These are phyloP conservation scores for Lampropteryx suffumata DNA, from an alignment of 2,888 invertebrate species.

Conservation along the genomic window DNA sequence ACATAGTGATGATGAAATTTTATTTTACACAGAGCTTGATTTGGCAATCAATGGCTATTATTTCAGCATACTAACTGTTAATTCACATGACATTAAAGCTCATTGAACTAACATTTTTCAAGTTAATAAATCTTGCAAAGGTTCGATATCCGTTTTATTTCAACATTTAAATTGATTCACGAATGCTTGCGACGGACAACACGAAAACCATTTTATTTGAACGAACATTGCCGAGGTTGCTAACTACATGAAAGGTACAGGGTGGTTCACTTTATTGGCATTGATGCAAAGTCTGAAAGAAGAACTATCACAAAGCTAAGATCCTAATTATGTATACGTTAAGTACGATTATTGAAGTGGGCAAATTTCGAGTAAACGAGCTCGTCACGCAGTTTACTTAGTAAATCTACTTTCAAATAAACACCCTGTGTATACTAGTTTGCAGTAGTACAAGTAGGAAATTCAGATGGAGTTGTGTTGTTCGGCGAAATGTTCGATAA, in stretches of 20 bases:
- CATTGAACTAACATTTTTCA: slow-evolving; percentile 23
- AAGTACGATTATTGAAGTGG: no score
- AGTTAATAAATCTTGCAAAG: slow-evolving; percentile 31
- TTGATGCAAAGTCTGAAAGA: no score
- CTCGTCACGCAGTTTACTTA: no score
- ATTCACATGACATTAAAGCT: slow-evolving; percentile 25
- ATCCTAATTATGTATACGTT: no score
- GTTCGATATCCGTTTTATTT: slow-evolving; percentile 58
- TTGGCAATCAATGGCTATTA: slow-evolving; percentile 4
- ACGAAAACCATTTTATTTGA: slow-evolving; percentile 76
- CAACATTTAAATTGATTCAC: slow-evolving; percentile 60
- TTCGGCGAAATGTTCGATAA: slow-evolving; percentile 37
- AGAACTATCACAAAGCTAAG: no score
- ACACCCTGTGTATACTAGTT: slow-evolving; percentile 13
- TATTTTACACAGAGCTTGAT: slow-evolving; percentile 1
- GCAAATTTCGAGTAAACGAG: no score
- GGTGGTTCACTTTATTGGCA: not conserved
- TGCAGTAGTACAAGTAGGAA: slow-evolving; percentile 15
- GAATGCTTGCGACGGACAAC: slow-evolving; percentile 65
- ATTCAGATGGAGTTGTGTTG: slow-evolving; percentile 33
- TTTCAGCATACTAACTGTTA: slow-evolving; percentile 14
- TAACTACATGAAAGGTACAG: slow-evolving; percentile 2
- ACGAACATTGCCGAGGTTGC: slow-evolving; percentile 33
- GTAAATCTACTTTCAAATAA: no score
- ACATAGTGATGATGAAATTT: slow-evolving; percentile 1